Evolutionary conservation across 1,140 invertebrate species (phyloP).

Genomic region (Charaxes varanes): DNA sequence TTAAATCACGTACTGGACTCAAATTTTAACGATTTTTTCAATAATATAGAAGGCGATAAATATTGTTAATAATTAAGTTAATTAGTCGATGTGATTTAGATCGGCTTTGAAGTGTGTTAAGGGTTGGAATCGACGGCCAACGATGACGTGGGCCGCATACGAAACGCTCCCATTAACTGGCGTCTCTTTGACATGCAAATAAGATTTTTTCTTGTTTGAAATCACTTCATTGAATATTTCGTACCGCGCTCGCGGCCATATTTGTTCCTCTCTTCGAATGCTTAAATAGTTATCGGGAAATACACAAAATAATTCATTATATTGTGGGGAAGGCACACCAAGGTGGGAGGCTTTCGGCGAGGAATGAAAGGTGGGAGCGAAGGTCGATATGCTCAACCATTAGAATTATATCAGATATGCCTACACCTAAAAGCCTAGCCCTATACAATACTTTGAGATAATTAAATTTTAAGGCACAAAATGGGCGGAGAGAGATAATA

Average conservation of each 20-base stretch:
- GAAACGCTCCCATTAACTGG: slow-evolving; percentile 61
- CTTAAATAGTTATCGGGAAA: slow-evolving; percentile 41
- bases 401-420: too few species aligned
- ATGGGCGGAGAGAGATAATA: too few species aligned
- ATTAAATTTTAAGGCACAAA: too few species aligned
- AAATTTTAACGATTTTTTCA: too few species aligned
- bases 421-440: too few species aligned
- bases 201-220: slow-evolving; percentile 61
- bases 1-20: too few species aligned
- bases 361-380: too few species aligned
- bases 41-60: slow-evolving; percentile 17
- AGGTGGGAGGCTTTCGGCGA: too few species aligned
- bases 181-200: slow-evolving; percentile 70
- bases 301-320: slow-evolving; percentile 24
- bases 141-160: slow-evolving; percentile 62
- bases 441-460: too few species aligned
- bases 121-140: slow-evolving; percentile 51
- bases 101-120: slow-evolving; percentile 42
- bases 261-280: slow-evolving; percentile 54
- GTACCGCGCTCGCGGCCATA: slow-evolving; percentile 51
- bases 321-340: too few species aligned
- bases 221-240: slow-evolving; percentile 70
- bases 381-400: too few species aligned
- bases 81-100: slow-evolving; percentile 30
- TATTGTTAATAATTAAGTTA: too few species aligned